Conservation (phyloP, 1,140 invertebrate genomes). For the Bombus difficillimus region DNA sequence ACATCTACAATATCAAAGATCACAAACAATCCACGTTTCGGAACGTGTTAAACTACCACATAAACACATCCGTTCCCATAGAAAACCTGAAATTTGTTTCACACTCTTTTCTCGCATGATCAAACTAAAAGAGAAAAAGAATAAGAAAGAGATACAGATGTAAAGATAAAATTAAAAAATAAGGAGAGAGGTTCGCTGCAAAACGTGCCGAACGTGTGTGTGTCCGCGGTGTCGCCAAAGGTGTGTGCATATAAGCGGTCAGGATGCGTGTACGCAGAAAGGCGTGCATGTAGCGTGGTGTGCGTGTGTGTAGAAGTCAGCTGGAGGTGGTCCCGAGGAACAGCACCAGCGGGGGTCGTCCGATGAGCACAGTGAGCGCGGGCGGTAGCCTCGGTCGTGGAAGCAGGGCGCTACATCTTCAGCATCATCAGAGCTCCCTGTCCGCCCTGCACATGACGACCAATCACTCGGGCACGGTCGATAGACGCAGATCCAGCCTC, state of each 20-base stretch:
- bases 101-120: not conserved
- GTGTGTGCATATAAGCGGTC: constrained; percentile 64
- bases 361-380: constrained; percentile 78
- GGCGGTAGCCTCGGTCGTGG: constrained; percentile 80
- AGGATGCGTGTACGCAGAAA: constrained; percentile 66
- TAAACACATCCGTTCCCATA: not conserved
- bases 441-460: constrained; percentile 78
- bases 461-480: constrained; percentile 77
- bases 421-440: constrained; percentile 80
- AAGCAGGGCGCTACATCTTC: constrained; percentile 76
- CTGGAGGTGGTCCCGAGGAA: constrained; percentile 81
- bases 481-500: constrained; percentile 80
- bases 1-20: too few relatives aligned
- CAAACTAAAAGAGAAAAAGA: not conserved
- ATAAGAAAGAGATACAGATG: not conserved
- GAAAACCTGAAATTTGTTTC: not conserved
- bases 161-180: not conserved
- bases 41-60: not conserved
- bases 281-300: constrained; percentile 79
- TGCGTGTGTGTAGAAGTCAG: constrained; percentile 80
- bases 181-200: constrained; percentile 69
- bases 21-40: not conserved
- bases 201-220: constrained; percentile 74
- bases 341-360: constrained; percentile 72
- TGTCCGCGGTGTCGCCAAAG: constrained; percentile 75